phyloP scores from a whole-genome alignment of 2,113 vertebrate genomes.

The Chrysemys picta region DNA sequence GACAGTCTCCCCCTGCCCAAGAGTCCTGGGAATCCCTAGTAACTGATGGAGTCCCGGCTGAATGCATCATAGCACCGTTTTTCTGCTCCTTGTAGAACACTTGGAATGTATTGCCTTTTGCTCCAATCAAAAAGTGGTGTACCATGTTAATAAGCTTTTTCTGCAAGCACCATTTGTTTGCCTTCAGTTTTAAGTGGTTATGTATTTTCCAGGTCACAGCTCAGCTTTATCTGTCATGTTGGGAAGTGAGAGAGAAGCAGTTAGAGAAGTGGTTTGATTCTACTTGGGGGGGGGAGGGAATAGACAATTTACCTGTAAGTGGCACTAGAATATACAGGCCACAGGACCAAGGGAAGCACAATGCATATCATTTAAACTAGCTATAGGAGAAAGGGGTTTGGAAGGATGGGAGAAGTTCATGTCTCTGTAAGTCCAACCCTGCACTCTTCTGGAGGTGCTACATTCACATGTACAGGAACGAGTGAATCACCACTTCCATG shows the following conservation, averaged over 20 bases:
- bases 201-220: background rate
- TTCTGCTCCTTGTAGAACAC: rapidly evolving
- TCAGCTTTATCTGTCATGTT: rapidly evolving
- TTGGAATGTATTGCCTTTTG: background rate
- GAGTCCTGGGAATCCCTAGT: background rate
- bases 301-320: background rate
- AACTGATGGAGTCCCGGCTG: background rate
- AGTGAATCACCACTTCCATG: background rate
- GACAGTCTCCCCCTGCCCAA: background rate
- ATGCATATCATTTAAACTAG: rapidly evolving
- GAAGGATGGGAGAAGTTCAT: background rate
- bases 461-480: background rate
- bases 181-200: background rate
- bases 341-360: background rate
- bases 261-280: background rate
- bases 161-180: background rate
- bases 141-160: background rate
- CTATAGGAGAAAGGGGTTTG: background rate
- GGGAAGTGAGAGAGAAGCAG: background rate
- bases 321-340: rapidly evolving
- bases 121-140: background rate
- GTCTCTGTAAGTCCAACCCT: background rate
- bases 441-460: rapidly evolving
- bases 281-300: background rate
- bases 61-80: rapidly evolving